Evolutionary conservation across 2,113 vertebrate genomes (phyloP), one percentile per base, ranked within the genome.

Genomic region (Patagioenas fasciata): DNA sequence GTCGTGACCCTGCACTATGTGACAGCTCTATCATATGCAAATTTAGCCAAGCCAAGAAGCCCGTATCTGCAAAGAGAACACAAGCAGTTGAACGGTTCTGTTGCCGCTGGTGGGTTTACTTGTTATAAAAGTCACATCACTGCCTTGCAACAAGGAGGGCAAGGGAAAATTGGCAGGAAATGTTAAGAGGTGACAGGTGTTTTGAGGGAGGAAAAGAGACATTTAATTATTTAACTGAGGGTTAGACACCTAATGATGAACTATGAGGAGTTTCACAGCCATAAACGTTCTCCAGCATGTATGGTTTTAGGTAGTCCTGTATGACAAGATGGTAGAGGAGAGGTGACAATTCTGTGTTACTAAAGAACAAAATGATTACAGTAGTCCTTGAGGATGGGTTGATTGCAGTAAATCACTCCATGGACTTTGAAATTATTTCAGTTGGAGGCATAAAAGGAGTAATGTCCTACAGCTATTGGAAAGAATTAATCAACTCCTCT

Each of bases 71-170:
- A 53, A 44, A 72, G 25, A 53, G 26, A 64, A 10, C 16, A 11
- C 15, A n/a, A 58, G 58, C 16, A 44, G 29, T 51, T 60, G 44
- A 85, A 34, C 0, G 0, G 20, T 71, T 57, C 42, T 84, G 13
- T 65, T 92, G 18, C 36, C 2, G 1, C n/a, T 1, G 5, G 38
- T 79, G 80, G 23, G 20, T 56, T 71, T 66, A 53, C 26, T 84
- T 4, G 10, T 61, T 54, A 20, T 38, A n/a, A 38, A 60, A 72
- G 20, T 62, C 23, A 26, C 17, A 8, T 85, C 44, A 18, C 14
- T 73, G 67, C 29, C 60, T 89, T 82, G 44, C 53, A 85, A 62
- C 61, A 36, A 26, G 38, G 13, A 91, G 16, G 42, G 13, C 31
- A 81, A 89, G 29, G 29, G 38, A 26, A 31, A 71, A 32, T 47